Base-by-base conservation (phyloP, 2,888 invertebrate genomes). In the Chrysina gloriosa region DNA sequence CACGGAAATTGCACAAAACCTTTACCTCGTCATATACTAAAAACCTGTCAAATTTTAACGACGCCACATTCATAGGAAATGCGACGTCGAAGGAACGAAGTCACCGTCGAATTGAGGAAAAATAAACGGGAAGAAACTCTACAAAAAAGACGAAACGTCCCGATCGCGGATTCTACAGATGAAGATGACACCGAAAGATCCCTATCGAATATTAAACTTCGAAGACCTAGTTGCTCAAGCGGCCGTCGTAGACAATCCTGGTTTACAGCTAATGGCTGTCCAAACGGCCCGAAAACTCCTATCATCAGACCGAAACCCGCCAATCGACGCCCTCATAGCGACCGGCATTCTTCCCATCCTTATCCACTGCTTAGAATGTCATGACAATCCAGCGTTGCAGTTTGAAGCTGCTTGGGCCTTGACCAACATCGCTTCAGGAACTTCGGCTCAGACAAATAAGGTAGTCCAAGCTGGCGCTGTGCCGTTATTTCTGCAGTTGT, bases 381-480 rank as follows among this genome's bases (percentile, higher is more conserved):
- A 93, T 77, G 94, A 96, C 81, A 93, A 93, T 81, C 94, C 96
- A 56, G 89, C 93, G 73, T 85, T 98, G 76, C 97, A 98, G 83
- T 98, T 98, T 82, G 98, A 98, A 85, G 96, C 97, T 31, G 96
- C 98, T 3, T 98, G 97, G 98, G 97, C 97, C 52, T 85, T 98
- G 76, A 98, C 97, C 77, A 98, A 98, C 82, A 98, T 98, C 19
- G 74, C 74, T 14, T 75, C 75, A 69, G 77, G 77, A n/a, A 97
- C 96, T 64, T 96, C 97, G 4, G 89, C 90, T 76, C 97, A 98
- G 85, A 98, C 97, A 58, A 91, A 86, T 88, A 90, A 93, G 79
- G 97, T 98, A 64, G 96, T 98, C 4, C 88, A 89, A 73, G 95
- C 96, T 21, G 97, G 97, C 73, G 98, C 98, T 45, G 98, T 98